phyloP scores from a whole-genome alignment of 2,113 vertebrate genomes.

The mouse (Mus musculus) region DNA sequence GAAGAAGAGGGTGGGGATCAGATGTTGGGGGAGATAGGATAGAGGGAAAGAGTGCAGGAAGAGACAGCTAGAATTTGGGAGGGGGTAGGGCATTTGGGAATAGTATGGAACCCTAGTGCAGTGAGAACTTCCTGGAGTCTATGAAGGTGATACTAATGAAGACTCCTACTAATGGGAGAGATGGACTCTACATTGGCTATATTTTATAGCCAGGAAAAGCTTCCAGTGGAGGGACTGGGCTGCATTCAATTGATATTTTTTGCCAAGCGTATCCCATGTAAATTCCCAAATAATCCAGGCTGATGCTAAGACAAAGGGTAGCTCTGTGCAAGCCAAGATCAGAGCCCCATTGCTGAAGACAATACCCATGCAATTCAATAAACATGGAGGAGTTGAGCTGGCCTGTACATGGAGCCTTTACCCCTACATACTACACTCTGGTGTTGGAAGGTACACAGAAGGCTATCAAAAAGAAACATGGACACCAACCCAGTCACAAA shows the following conservation, averaged over 20 bases:
- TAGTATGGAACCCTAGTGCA: neutral
- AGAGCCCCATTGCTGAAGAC: neutral
- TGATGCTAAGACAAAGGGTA: neutral
- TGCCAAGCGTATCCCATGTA: neutral
- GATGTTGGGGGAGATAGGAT: neutral
- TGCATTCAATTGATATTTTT: neutral
- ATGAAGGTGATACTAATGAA: neutral
- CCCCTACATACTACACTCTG: neutral
- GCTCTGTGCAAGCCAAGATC: neutral
- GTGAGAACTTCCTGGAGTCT: neutral
- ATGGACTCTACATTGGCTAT: neutral
- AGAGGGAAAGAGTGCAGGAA: neutral
- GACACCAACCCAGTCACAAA: neutral
- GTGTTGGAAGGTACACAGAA: neutral
- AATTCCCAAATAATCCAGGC: neutral
- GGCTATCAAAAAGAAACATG: neutral
- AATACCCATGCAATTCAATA: neutral
- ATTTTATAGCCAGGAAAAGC: neutral
- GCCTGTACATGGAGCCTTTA: neutral
- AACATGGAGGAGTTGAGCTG: neutral
- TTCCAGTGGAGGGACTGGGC: neutral
- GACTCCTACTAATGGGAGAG: neutral
- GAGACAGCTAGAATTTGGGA: neutral
- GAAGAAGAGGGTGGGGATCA: neutral
- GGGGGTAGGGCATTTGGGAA: neutral